Evolutionary conservation across 2,888 invertebrate genomes (phyloP).

Genomic region (Elegia similella): DNA sequence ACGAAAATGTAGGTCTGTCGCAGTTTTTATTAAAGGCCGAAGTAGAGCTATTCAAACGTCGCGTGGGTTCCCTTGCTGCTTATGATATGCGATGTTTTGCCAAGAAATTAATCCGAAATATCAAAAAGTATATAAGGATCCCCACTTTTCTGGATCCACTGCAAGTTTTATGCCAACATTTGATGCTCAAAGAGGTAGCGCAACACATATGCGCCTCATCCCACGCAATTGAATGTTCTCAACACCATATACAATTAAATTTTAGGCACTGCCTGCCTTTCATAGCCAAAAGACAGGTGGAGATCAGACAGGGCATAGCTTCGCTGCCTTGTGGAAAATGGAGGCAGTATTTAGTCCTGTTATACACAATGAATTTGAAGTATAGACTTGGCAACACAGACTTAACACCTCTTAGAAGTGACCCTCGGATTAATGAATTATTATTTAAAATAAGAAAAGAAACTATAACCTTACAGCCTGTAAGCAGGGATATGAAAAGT

Average conservation of each 20-base stretch:
- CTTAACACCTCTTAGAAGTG: slow-evolving; percentile 46
- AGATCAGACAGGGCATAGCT: slow-evolving; percentile 74
- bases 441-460: slow-evolving; percentile 46
- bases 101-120: slow-evolving; percentile 53
- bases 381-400: slow-evolving; percentile 48
- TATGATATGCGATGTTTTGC: slow-evolving; percentile 63
- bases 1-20: slow-evolving; percentile 48
- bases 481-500: slow-evolving; percentile 26
- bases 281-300: slow-evolving; percentile 75
- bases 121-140: slow-evolving; percentile 44
- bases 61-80: slow-evolving; percentile 46
- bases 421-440: slow-evolving; percentile 58
- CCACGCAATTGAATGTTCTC: slow-evolving; percentile 45
- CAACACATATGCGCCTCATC: slow-evolving; percentile 48
- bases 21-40: slow-evolving; percentile 59
- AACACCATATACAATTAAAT: slow-evolving; percentile 63
- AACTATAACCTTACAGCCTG: slow-evolving; percentile 33
- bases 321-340: slow-evolving; percentile 80
- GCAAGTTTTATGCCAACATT: slow-evolving; percentile 51
- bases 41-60: slow-evolving; percentile 50
- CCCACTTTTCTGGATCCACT: slow-evolving; percentile 44
- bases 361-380: slow-evolving; percentile 70
- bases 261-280: slow-evolving; percentile 80
- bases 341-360: slow-evolving; percentile 69
- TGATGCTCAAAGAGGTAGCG: slow-evolving; percentile 56